phyloP scores from a whole-genome alignment of 1,140 invertebrate species.

The Neuroterus valhalla region DNA sequence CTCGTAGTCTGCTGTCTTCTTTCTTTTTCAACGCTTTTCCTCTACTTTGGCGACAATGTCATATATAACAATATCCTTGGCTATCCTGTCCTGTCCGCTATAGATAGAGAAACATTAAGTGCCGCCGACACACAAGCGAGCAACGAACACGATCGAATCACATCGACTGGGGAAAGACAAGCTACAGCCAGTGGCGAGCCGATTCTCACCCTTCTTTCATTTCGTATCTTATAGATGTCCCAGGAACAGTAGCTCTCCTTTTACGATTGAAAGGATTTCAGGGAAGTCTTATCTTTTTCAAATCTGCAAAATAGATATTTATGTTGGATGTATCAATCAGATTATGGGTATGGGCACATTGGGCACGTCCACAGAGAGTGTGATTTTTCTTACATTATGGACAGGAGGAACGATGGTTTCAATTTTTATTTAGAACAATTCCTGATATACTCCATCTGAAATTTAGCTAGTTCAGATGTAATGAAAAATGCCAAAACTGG shows the following conservation, averaged over 20 bases:
- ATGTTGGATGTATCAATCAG: too few relatives aligned
- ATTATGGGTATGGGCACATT: too few relatives aligned
- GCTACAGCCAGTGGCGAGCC: conserved; percentile 36
- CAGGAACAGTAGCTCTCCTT: conserved; percentile 56
- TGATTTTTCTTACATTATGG: too few relatives aligned
- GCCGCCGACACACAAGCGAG: conserved; percentile 59
- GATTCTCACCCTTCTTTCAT: conserved; percentile 55
- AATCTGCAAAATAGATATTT: too few relatives aligned
- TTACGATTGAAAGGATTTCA: neutral
- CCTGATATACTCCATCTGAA: too few relatives aligned
- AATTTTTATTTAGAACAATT: too few relatives aligned
- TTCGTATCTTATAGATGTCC: conserved; percentile 59
- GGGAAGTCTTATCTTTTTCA: too few relatives aligned
- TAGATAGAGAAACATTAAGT: conserved; percentile 75
- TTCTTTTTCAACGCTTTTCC: conserved; percentile 51
- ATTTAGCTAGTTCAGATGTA: too few relatives aligned
- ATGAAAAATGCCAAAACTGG: too few relatives aligned
- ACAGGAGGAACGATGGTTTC: too few relatives aligned
- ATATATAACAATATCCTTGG: conserved; percentile 74
- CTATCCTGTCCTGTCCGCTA: conserved; percentile 63
- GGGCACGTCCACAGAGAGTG: too few relatives aligned
- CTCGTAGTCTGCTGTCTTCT: conserved; percentile 56
- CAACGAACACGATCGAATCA: conserved; percentile 53
- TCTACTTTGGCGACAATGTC: conserved; percentile 60
- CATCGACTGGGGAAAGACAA: conserved; percentile 59